Base-by-base conservation (phyloP, 2,797 vertebrate genomes). In the Microcaecilia unicolor region DNA sequence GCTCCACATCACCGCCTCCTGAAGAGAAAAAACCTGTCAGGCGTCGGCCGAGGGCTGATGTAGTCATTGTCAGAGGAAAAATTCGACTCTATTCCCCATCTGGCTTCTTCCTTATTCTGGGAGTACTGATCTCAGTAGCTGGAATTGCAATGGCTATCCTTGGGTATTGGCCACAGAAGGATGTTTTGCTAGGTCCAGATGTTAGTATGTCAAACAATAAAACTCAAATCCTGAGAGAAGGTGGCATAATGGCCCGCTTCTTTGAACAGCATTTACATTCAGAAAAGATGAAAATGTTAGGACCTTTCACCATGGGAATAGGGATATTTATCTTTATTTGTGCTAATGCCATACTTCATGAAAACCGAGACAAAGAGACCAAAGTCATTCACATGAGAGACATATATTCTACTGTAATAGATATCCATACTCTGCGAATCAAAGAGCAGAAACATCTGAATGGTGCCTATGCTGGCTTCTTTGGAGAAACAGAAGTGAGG, bases 271-370 rank as follows among this genome's bases (percentile, higher is more conserved):
- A 98, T 13, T 60, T 92, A 37, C 92, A 93, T 69, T 98, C 94
- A 0, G 87, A 97, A 55, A 90, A 90, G 66, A 98, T 99, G 94
- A 99, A 96, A 72, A 98, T 99, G 93, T 61, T 98, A 1, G 96
- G 96, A 10, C 96, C 96, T 1, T 98, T 99, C 66, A 99, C 95
- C 3, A 98, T 99, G 96, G 96, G 96, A 38, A 98, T 99, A 4
- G 96, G 96, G 37, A 98, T 99, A 53, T 99, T 99, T 56, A 94
- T 99, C 55, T 98, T 99, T 48, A 98, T 99, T 55, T 98, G 96
- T 4, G 96, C 94, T 4, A 98, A 98, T 18, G 95, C 96, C 44
- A 96, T 98, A 51, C 85, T 99, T 13, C 93, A 99, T 7, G 96
- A 99, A 67, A 99, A 99, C 75, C 84, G 96, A 45, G 96, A 98